Evolutionary conservation across 1,140 invertebrate genomes (phyloP).

Genomic region (Drosophila setifemur): DNA sequence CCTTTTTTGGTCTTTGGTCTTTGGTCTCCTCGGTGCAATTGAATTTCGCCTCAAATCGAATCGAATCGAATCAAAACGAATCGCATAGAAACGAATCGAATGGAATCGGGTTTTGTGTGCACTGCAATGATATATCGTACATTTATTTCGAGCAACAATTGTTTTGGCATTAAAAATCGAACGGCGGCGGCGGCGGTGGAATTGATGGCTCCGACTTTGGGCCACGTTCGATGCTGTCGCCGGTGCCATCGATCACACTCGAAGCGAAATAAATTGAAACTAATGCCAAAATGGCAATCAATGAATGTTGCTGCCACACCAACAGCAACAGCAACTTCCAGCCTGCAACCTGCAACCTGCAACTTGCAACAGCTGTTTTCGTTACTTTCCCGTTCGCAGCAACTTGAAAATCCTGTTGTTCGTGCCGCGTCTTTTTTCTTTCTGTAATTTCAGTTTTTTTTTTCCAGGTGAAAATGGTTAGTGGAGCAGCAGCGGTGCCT

Average conservation of each 20-base stretch:
- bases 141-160: conserved; percentile 70
- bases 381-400: conserved; percentile 28
- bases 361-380: conserved; percentile 59
- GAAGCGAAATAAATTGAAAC: conserved; percentile 75
- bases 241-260: conserved; percentile 70
- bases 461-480: conserved; percentile 41
- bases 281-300: conserved; percentile 72
- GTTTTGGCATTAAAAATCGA: conserved; percentile 67
- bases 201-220: conserved; percentile 25
- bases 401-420: conserved; percentile 72
- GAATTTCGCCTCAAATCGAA: conserved; percentile 35
- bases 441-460: neutral
- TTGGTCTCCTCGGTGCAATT: conserved; percentile 39
- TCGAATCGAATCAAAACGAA: conserved; percentile 15
- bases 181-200: neutral
- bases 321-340: too few species aligned
- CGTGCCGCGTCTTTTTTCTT: conserved; percentile 20
- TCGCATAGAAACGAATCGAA: conserved; percentile 2
- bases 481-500: conserved; percentile 24
- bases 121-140: conserved; percentile 33
- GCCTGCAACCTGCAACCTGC: neutral
- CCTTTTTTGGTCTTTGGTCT: neutral
- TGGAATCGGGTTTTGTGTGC: conserved; percentile 1
- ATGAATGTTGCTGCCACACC: conserved; percentile 41
- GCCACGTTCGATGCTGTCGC: conserved; percentile 53